Conservation (phyloP, 2,113 vertebrate genomes). For the Hemichromis elongatus region DNA sequence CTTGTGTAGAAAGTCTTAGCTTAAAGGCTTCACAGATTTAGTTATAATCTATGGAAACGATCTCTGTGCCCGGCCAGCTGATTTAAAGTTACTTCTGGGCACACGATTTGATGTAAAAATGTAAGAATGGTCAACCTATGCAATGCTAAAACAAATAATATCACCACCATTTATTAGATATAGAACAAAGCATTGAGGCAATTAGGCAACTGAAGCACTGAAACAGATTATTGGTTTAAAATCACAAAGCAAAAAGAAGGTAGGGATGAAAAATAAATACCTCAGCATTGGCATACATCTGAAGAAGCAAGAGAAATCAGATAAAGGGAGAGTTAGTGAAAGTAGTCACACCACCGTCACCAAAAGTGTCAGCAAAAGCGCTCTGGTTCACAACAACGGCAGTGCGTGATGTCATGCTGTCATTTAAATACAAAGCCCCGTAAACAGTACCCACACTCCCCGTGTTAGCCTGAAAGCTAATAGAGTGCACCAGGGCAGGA, state of each 20-base stretch:
- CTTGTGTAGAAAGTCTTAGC: not conserved
- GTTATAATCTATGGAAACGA: not conserved
- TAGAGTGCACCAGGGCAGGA: constrained; percentile 33
- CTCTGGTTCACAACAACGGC: constrained; percentile 41
- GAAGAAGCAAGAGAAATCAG: constrained; percentile 77
- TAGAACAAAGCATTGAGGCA: constrained; percentile 53
- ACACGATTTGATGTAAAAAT: not conserved
- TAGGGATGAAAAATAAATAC: constrained; percentile 73
- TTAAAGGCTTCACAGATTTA: rapidly evolving
- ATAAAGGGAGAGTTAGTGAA: constrained; percentile 74
- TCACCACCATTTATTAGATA: constrained; percentile 25
- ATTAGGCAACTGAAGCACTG: constrained; percentile 54
- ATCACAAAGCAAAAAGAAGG: constrained; percentile 45
- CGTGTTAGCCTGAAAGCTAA: constrained; percentile 48
- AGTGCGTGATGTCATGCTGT: constrained; percentile 66
- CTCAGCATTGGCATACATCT: constrained; percentile 84
- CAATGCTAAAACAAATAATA: not conserved
- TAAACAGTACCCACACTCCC: not conserved
- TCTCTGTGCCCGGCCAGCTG: not conserved
- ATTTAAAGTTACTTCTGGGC: not conserved
- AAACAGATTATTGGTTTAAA: constrained; percentile 57
- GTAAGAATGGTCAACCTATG: not conserved
- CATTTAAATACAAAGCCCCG: constrained; percentile 31
- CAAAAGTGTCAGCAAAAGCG: constrained; percentile 67
- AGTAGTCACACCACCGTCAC: constrained; percentile 71